Base-by-base conservation (phyloP, 2,888 invertebrate species). In the Acrobasis repandana region DNA sequence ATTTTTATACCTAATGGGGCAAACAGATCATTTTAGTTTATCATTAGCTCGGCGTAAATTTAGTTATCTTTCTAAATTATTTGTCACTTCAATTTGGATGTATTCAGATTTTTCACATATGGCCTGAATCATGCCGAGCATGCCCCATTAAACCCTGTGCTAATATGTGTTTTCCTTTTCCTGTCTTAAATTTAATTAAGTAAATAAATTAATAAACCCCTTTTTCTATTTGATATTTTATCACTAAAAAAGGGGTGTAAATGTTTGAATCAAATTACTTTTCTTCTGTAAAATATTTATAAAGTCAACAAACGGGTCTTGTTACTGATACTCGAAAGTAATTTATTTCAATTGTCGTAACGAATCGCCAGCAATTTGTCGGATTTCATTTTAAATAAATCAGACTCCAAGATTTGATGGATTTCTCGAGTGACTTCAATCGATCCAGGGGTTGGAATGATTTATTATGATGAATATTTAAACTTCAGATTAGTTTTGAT, bases 281-380 rank as follows among this genome's bases (percentile, higher is more conserved):
- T 14, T 43, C n/a, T 14, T 14, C 11, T 43, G 43, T 28, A 28
- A 4, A 28, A 28, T 11, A 54, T 43, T 43, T n/a, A 10, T 43
- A 43, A 43, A 50, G 6, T 20, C 28, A 16, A 50, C 14, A 16
- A 2, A 50, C 20, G 11, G 50, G 14, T 50, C 50, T 50, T 50
- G 28, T 50, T 28, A 14, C 33, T n/a, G n/a, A 47, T 47, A 47
- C 47, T 47, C 16, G 16, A 47, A 18, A 54, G 54, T 38, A 54
- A 54, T 54, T 54, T 54, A 54, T 54, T 54, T 54, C 38, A 54
- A 54, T 54, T 54, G 38, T 15, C 54, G 20, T 43, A 38, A 43
- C 54, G 14, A 38, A 38, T 54, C 15, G 15, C 38, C 6, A 28
- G 28, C 38, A 54, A 43, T 54, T 38, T 54, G 38, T 54, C n/a